These are phyloP conservation scores for Dreissena polymorpha DNA, from an alignment of 1,140 invertebrate species.

Conservation along the genomic window DNA sequence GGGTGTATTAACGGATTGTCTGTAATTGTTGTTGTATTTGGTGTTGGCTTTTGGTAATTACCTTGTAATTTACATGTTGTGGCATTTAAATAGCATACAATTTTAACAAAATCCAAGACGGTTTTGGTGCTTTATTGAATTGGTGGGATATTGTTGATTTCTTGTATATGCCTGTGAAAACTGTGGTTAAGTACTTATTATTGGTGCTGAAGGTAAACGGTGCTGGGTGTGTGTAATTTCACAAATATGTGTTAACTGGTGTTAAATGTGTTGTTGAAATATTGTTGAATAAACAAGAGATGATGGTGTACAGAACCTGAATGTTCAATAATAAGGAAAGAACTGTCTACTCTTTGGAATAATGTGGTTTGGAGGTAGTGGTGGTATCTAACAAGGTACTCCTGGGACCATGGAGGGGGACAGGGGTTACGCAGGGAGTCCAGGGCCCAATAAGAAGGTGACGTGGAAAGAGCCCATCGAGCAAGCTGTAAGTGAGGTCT, in stretches of 20 bases:
- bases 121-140: no score
- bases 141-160: no score
- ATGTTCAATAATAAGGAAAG: no score
- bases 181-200: no score
- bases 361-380: neutral
- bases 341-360: neutral
- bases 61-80: neutral
- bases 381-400: neutral
- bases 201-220: no score
- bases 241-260: no score
- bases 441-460: slow-evolving; percentile 65
- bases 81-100: neutral
- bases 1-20: neutral
- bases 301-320: no score
- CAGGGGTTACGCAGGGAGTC: slow-evolving; percentile 57
- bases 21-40: neutral
- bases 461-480: slow-evolving; percentile 69
- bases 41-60: neutral
- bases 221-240: no score
- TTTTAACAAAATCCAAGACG: no score
- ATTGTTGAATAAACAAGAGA: no score
- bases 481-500: slow-evolving; percentile 52
- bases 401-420: slow-evolving; percentile 46
- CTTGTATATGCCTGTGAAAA: no score
- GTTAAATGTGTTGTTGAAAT: no score